Conservation (phyloP, 2,113 vertebrate species). For the Chlamydotis undulata region DNA sequence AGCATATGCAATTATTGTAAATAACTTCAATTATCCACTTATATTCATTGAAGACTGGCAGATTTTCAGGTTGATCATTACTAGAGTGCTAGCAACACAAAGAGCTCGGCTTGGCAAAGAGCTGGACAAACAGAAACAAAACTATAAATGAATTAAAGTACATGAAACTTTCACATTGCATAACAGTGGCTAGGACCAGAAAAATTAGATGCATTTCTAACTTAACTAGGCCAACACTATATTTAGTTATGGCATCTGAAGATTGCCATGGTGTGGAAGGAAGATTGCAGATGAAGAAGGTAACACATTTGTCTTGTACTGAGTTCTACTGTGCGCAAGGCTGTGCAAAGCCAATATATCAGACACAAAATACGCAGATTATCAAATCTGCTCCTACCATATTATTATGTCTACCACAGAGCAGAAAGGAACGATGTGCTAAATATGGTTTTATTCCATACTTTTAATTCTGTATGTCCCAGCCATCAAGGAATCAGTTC, state of each 20-base stretch:
- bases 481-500: not conserved
- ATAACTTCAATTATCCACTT: constrained; percentile 27
- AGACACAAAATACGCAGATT: not conserved
- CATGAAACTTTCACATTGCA: not conserved
- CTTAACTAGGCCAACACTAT: not conserved
- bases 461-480: not conserved
- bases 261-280: not conserved
- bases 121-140: constrained; percentile 4
- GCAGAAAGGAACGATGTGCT: not conserved
- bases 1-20: not conserved
- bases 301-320: constrained; percentile 17
- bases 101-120: not conserved
- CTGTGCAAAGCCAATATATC: not conserved
- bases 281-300: not conserved
- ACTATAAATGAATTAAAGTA: not conserved
- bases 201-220: constrained; percentile 9
- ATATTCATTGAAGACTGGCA: constrained; percentile 4
- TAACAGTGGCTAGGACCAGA: not conserved
- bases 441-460: not conserved
- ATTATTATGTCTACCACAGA: not conserved
- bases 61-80: constrained; percentile 35
- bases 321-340: not conserved
- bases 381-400: not conserved
- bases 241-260: not conserved
- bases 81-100: not conserved